Conservation (phyloP, 2,113 vertebrate genomes). For the Cranoglanis bouderius region DNA sequence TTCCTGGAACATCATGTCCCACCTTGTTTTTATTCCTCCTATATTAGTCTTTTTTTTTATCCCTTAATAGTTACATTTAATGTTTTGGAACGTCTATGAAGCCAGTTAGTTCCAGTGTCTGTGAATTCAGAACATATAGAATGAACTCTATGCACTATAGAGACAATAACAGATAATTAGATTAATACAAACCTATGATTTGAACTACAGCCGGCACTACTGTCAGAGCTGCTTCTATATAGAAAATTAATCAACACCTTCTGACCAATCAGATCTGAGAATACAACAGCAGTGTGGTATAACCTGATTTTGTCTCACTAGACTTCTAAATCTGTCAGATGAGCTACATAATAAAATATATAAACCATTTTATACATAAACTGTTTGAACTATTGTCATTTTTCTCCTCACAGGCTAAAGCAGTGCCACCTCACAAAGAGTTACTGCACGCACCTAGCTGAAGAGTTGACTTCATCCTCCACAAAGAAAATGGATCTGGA, state of each 20-base stretch:
- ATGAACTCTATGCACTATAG: not conserved
- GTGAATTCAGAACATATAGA: not conserved
- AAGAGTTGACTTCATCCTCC: not conserved
- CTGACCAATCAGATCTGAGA: not conserved
- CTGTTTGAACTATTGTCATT: not conserved
- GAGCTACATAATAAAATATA: not conserved
- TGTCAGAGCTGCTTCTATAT: not conserved
- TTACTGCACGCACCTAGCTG: not conserved
- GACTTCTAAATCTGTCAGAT: not conserved
- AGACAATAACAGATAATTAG: not conserved
- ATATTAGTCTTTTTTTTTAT: not conserved
- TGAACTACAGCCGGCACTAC: not conserved
- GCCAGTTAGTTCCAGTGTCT: not conserved
- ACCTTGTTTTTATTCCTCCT: too few species aligned
- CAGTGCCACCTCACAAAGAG: not conserved
- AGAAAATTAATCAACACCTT: not conserved
- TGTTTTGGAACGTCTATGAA: not conserved
- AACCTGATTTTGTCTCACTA: not conserved
- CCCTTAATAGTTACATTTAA: not conserved
- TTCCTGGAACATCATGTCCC: too few species aligned
- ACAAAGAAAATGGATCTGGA: conserved; percentile 6
- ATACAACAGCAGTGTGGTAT: not conserved
- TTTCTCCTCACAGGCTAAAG: not conserved
- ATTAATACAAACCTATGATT: too few species aligned
- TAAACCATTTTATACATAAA: not conserved